Base-by-base conservation (phyloP, 2,888 invertebrate genomes). In the Protonemura montana region DNA sequence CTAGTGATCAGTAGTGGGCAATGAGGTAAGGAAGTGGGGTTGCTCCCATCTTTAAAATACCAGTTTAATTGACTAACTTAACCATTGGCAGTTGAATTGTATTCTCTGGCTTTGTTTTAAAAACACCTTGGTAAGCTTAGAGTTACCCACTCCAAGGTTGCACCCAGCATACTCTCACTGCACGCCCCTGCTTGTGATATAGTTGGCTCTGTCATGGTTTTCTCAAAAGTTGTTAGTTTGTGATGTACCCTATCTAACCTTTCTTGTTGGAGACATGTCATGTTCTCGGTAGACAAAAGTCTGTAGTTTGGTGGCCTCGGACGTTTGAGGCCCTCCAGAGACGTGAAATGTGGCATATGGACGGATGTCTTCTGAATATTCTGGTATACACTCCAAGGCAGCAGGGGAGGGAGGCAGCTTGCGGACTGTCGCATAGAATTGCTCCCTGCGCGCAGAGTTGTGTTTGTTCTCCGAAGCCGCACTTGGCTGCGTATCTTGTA, bases 341-440 rank as follows among this genome's bases (percentile, higher is more conserved):
- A 89, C 87, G 86, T 89, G 89, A 86, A 89, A 89, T 28, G 89
- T 89, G 26, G 89, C 89, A 85, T 89, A 89, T 29, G 88, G 88
- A 76, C 88, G 87, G 78, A 88, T 88, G 85, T 89, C 89, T 59
- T 89, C 89, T 5, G 88, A 87, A 76, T 89, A 88, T 82, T 89
- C 89, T 87, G 88, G 89, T 76, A 89, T 89, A 27, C 89, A 87
- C 42, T 89, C 88, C 26, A 88, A 82, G 13, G 86, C 87, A 0
- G 86, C 86, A 5, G 89, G 89, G 0, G 89, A 89, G 25, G 89
- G 88, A 21, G 89, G 88, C 2, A 88, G 86, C 78, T 89, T 89
- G 16, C 89, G 86, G 13, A 88, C 88, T 10, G 89, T 88, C 0
- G 88, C 89, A 76, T 89, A 89, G 77, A 88, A 88, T 82, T 89